Evolutionary conservation across 2,113 vertebrate species (phyloP).

Genomic region (Nansenia antarctica): DNA sequence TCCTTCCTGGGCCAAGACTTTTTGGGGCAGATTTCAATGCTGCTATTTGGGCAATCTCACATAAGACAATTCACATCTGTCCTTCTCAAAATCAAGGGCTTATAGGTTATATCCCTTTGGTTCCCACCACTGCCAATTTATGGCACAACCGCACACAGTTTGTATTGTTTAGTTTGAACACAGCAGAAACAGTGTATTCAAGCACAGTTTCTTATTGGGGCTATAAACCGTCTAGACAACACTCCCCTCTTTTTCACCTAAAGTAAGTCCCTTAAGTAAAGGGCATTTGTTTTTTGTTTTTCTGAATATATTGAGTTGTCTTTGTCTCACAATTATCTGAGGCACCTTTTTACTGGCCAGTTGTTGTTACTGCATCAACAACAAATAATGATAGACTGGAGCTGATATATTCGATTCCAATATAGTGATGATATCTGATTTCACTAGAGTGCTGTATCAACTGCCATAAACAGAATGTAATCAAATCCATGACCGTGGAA

Average conservation of each 20-base stretch:
- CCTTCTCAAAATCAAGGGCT: slow-evolving; percentile 9
- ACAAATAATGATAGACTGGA: background rate
- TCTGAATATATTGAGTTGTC: slow-evolving; percentile 87
- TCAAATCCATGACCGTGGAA: background rate
- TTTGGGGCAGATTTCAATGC: background rate
- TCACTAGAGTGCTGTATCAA: too few relatives aligned
- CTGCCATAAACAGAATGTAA: background rate
- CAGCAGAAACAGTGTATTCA: slow-evolving; percentile 87
- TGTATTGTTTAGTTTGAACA: slow-evolving; percentile 86
- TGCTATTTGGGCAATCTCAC: background rate
- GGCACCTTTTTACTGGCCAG: background rate
- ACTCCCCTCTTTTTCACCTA: slow-evolving; percentile 86
- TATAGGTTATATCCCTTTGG: slow-evolving; percentile 29
- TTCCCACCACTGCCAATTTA: slow-evolving; percentile 68
- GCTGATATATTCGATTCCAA: background rate
- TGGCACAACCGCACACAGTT: slow-evolving; percentile 47
- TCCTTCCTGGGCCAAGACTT: background rate
- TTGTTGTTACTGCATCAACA: background rate
- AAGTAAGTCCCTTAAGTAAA: slow-evolving; percentile 59
- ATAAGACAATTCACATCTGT: background rate
- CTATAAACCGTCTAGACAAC: slow-evolving; percentile 99
- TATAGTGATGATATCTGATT: background rate
- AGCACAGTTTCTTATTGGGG: slow-evolving; percentile 94
- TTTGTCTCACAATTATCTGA: slow-evolving; percentile 68
- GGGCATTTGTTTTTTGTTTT: slow-evolving; percentile 84